Conservation (phyloP, 1,140 invertebrate species). For the Hermetia illucens region DNA sequence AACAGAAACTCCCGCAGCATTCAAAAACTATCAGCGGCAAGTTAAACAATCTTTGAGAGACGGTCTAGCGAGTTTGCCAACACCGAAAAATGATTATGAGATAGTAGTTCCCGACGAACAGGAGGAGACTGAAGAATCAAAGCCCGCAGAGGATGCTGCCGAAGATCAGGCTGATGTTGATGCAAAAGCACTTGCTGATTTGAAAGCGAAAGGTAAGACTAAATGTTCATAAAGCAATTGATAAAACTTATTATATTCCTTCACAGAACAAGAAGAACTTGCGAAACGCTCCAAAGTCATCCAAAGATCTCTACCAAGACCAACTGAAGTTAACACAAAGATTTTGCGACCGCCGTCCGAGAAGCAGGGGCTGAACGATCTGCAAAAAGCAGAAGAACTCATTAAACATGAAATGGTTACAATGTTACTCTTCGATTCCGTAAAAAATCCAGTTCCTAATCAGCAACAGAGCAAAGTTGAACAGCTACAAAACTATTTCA, state of each 20-base stretch:
- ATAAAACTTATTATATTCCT: slow-evolving; percentile 2
- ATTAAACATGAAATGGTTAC: slow-evolving; percentile 95
- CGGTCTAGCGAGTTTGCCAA: slow-evolving; percentile 65
- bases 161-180: slow-evolving; percentile 89
- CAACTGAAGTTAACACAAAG: slow-evolving; percentile 70
- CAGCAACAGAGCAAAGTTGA: slow-evolving; percentile 30
- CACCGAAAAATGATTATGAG: slow-evolving; percentile 94
- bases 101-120: slow-evolving; percentile 91
- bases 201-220: slow-evolving; percentile 14
- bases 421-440: slow-evolving; percentile 84
- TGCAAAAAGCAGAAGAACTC: slow-evolving; percentile 91
- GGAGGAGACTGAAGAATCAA: slow-evolving; percentile 37
- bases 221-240: slow-evolving; percentile 11
- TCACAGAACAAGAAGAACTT: slow-evolving; percentile 37
- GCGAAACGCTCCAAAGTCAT: slow-evolving; percentile 75
- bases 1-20: slow-evolving; percentile 46
- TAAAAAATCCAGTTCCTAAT: slow-evolving; percentile 44
- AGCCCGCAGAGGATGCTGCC: slow-evolving; percentile 32
- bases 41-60: slow-evolving; percentile 58
- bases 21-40: slow-evolving; percentile 50
- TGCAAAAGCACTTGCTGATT: slow-evolving; percentile 33
- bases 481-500: slow-evolving; percentile 49
- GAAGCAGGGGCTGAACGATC: slow-evolving; percentile 63
- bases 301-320: slow-evolving; percentile 77
- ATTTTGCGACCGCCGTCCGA: slow-evolving; percentile 58